Percentiles rank a stretch among this genome's conserved stretches.
Conservation (phyloP, 2,797 vertebrate genomes). For the Microchirus variegatus region DNA sequence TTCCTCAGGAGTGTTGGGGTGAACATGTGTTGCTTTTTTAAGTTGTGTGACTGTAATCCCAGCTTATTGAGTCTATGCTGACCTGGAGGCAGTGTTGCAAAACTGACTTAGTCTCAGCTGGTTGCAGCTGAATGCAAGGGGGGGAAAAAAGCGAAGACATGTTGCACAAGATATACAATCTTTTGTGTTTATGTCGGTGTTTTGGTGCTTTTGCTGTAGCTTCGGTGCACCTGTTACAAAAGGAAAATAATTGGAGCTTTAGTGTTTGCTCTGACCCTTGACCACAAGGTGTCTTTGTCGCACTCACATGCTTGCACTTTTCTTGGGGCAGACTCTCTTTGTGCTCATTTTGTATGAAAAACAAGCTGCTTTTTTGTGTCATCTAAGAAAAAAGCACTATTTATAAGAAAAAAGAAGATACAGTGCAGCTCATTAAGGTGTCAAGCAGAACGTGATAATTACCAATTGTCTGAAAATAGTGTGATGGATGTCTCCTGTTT, state of each 20-base stretch:
- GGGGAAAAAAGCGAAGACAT: constrained; percentile 15
- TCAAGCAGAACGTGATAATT: too few species aligned
- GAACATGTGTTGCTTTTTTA: constrained; percentile 64
- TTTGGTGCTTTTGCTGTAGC: not conserved
- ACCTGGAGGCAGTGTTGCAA: constrained; percentile 66
- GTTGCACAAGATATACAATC: constrained; percentile 18
- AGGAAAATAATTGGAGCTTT: constrained; percentile 18
- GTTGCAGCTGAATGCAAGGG: constrained; percentile 38
- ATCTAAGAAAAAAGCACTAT: too few species aligned
- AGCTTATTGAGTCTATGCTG: constrained; percentile 70
- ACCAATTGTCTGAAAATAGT: too few species aligned
- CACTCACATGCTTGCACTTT: constrained; percentile 45
- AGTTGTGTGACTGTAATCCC: constrained; percentile 75
- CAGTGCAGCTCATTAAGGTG: too few species aligned
- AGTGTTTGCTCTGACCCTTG: constrained; percentile 42
- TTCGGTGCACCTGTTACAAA: constrained; percentile 12
- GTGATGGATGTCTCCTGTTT: too few species aligned
- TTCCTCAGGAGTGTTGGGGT: constrained; percentile 62
- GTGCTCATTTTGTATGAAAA: constrained; percentile 1
- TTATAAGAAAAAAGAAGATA: too few species aligned
- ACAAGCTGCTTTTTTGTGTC: too few species aligned
- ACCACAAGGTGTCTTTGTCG: constrained; percentile 38
- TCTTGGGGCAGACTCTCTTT: not conserved
- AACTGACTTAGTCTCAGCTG: constrained; percentile 55
- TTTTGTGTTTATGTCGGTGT: not conserved